phyloP scores from a whole-genome alignment of 53 echinoderm and acorn worm species.

The Holothuria leucospilota region DNA sequence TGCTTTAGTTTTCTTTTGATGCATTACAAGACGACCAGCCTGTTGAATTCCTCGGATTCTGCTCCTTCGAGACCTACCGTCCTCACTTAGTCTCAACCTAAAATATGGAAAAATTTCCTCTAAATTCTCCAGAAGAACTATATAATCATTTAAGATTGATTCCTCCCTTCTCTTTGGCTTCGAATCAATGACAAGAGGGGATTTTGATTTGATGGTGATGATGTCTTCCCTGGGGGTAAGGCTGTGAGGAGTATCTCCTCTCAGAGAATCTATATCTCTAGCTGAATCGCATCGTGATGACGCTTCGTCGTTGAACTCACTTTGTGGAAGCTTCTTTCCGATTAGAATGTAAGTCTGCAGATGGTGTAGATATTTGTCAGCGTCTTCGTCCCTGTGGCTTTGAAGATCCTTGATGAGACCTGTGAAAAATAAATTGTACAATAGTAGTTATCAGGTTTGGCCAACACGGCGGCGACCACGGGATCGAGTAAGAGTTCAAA shows the following conservation, averaged over 20 bases:
- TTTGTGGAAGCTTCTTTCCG: background rate
- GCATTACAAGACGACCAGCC: conserved; percentile 21
- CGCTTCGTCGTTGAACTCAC: background rate
- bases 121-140: conserved; percentile 9
- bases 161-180: conserved; percentile 17
- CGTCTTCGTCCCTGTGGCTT: conserved; percentile 11
- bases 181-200: background rate
- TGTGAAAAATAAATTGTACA: background rate
- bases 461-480: too few species aligned
- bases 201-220: background rate
- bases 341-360: conserved; percentile 35
- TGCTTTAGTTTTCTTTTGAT: conserved; percentile 25
- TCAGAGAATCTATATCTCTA: background rate
- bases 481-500: too few species aligned
- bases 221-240: background rate
- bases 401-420: conserved; percentile 33
- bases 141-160: conserved; percentile 3
- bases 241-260: conserved; percentile 5
- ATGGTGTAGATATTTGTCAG: conserved; percentile 3
- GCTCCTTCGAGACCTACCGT: background rate
- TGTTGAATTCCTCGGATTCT: conserved; percentile 32
- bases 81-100: conserved; percentile 19
- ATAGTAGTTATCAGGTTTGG: too few species aligned
- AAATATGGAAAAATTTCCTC: conserved; percentile 30
- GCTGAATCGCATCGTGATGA: background rate